Evolutionary conservation across 2,888 invertebrate genomes (phyloP).

Genomic region (Maniola hyperantus): DNA sequence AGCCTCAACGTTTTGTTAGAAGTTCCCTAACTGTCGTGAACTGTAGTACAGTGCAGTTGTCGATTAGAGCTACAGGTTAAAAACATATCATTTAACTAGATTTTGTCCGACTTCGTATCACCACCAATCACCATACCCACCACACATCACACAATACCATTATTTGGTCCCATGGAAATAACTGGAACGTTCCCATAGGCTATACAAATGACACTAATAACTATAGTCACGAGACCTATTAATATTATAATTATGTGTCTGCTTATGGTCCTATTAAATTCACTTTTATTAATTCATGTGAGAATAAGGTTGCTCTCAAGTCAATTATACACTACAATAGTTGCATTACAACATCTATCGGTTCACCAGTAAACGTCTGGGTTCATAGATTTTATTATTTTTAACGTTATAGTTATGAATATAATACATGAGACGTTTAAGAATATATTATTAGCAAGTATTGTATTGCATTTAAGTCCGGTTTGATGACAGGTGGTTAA

Average conservation of each 20-base stretch:
- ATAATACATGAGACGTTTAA: background rate
- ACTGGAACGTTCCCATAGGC: background rate
- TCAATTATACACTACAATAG: constrained; percentile 11
- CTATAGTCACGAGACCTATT: background rate
- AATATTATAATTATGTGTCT: constrained; percentile 6
- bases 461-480: too few species aligned
- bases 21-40: too few species aligned
- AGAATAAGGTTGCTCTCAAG: constrained; percentile 23
- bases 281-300: constrained; percentile 6
- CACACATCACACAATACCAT: too few species aligned
- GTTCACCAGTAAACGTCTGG: background rate
- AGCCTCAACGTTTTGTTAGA: too few species aligned
- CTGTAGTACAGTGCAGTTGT: too few species aligned
- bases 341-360: constrained; percentile 6
- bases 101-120: too few species aligned
- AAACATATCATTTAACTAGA: too few species aligned
- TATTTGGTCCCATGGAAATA: too few species aligned
- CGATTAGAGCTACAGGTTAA: too few species aligned
- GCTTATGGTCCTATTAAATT: background rate
- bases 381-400: background rate
- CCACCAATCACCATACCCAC: too few species aligned
- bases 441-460: too few species aligned
- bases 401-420: background rate
- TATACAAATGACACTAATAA: background rate
- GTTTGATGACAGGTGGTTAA: too few species aligned